phyloP scores from a whole-genome alignment of 2,113 vertebrate genomes.

The Meles meles region DNA sequence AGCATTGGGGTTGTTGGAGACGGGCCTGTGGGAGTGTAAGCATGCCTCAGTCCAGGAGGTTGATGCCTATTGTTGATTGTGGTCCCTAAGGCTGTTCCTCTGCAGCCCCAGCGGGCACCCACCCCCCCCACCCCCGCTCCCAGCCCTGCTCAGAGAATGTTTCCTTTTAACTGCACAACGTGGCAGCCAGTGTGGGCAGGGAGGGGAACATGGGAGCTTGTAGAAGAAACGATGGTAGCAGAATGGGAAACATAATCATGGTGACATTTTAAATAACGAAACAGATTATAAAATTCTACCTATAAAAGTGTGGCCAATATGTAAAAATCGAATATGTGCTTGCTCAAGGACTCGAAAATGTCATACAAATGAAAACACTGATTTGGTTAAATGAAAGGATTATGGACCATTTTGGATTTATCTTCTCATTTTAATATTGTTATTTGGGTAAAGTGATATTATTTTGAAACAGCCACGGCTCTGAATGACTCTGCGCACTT shows the following conservation, averaged over 20 bases:
- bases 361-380: background rate
- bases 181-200: background rate
- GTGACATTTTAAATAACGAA: background rate
- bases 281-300: background rate
- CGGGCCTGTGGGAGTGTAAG: fast-evolving
- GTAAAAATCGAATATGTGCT: background rate
- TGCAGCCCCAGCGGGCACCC: no score
- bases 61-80: fast-evolving
- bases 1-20: no score
- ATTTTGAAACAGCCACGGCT: background rate
- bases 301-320: background rate
- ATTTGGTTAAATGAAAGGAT: background rate
- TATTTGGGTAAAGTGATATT: background rate
- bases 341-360: background rate
- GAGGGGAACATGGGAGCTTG: background rate
- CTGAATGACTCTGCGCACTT: background rate
- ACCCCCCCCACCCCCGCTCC: fast-evolving
- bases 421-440: background rate
- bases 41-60: background rate
- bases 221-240: background rate
- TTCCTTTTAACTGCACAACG: background rate
- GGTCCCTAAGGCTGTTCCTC: background rate
- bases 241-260: background rate
- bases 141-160: fast-evolving
- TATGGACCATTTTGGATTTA: background rate